Conservation (phyloP, 2,797 vertebrate genomes). For the Silurus lanzhouensis region DNA sequence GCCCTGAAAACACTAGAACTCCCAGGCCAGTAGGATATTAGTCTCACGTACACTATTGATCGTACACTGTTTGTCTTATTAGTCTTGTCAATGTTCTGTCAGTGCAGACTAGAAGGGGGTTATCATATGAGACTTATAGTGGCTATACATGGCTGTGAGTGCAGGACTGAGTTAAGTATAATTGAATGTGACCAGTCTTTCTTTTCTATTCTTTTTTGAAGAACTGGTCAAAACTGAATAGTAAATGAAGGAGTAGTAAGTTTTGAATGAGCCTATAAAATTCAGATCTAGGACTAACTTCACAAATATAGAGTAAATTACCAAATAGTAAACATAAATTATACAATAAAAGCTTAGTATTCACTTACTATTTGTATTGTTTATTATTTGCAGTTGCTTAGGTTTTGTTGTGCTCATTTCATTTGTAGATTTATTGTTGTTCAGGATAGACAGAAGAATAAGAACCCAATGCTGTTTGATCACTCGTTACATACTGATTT, state of each 20-base stretch:
- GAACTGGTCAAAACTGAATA: neutral
- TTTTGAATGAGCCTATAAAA: neutral
- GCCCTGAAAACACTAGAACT: constrained; percentile 19
- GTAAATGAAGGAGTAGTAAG: neutral
- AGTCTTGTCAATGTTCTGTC: constrained; percentile 45
- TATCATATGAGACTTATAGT: constrained; percentile 30
- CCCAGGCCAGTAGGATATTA: constrained; percentile 48
- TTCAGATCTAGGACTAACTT: neutral
- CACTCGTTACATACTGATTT: constrained; percentile 79
- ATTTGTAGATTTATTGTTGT: constrained; percentile 72
- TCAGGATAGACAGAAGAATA: constrained; percentile 57
- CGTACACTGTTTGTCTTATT: constrained; percentile 52
- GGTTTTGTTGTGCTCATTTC: constrained; percentile 71
- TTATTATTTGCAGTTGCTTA: constrained; percentile 65
- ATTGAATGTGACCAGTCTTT: neutral
- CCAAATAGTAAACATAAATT: neutral
- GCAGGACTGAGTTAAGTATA: neutral
- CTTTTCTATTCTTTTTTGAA: neutral
- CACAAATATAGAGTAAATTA: neutral
- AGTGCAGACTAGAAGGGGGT: constrained; percentile 16
- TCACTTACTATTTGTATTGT: constrained; percentile 58
- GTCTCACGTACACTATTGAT: constrained; percentile 57
- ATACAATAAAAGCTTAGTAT: constrained; percentile 37
- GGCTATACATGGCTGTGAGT: constrained; percentile 8
- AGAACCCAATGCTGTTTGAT: constrained; percentile 75